Evolutionary conservation across 1,140 invertebrate genomes (phyloP), one percentile per base, ranked within the genome.

Genomic region (Whitmania pigra): DNA sequence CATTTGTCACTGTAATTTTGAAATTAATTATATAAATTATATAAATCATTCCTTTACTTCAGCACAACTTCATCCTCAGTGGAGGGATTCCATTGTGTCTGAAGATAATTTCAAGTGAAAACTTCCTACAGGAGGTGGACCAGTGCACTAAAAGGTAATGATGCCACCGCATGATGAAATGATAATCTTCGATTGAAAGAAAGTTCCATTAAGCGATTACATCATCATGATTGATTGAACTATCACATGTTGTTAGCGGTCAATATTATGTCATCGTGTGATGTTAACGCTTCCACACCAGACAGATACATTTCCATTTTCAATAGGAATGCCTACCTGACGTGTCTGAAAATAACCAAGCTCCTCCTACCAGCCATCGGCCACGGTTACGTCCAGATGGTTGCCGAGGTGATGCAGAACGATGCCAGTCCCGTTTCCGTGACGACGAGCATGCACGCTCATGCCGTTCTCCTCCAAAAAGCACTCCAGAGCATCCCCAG

Each of bases 271-370:
- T 15, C 5, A 17, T 15, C 43, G 13, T 6, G 2, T 6, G 31
- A 36, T 36, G 43, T 15, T 17, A 49, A 7, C 1, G 15, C 43
- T 49, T 49, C 13, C 43, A 11, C 5, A 49, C 29, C 60, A 17
- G 20, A 20, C 22, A 7, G 13, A 63, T 31, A 1, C 11, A 63
- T 53, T 53, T 72, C 15, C 29, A 69, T 31, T 66, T 73, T 73
- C 77, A 80, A 22, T 78, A 87, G 87, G 78, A 88, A 89, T 60
- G 92, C 92, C 0, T 93, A 92, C 82, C 85, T 93, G 75, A 88
- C 90, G 66, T 88, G 94, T 67, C 83, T 97, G 67, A 91, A 92
- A 80, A 85, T 97, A 68, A 89, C 88, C 69, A 97, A 96, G 83
- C 81, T 97, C 31, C 86, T 93, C 74, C 83, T 97, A 71, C 82